Percentiles rank a stretch among this genome's conserved stretches.
Evolutionary conservation across 2,797 vertebrate genomes (phyloP).

Genomic region (Chloroceryle amazona): DNA sequence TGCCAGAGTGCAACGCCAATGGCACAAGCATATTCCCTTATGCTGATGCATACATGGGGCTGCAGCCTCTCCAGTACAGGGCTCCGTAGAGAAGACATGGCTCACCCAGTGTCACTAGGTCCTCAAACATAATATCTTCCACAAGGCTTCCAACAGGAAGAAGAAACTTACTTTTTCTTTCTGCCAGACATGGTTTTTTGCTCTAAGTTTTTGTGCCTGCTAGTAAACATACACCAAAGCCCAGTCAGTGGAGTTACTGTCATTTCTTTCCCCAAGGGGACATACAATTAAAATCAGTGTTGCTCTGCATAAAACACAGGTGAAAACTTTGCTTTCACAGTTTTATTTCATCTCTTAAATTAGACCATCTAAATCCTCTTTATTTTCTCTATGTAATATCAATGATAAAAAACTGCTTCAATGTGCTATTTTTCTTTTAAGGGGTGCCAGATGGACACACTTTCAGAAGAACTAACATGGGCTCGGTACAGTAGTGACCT

Average conservation of each 20-base stretch:
- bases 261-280: background rate
- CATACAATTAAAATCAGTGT: background rate
- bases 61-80: background rate
- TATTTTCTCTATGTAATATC: background rate
- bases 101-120: background rate
- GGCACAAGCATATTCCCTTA: background rate
- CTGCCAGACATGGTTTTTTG: background rate
- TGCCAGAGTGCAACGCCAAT: background rate
- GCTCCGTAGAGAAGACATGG: background rate
- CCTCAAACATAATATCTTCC: background rate
- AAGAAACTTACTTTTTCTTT: background rate
- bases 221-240: background rate
- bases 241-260: background rate
- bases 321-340: background rate
- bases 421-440: background rate
- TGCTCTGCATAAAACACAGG: background rate
- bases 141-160: background rate
- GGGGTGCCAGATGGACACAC: background rate
- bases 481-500: background rate
- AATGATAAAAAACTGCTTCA: background rate
- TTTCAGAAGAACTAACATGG: background rate
- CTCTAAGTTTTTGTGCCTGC: slow-evolving; percentile 2
- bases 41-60: accelerated
- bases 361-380: background rate
- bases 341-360: background rate